These are phyloP conservation scores for Coboldia fuscipes DNA, from an alignment of 1,140 invertebrate genomes.

Conservation along the genomic window DNA sequence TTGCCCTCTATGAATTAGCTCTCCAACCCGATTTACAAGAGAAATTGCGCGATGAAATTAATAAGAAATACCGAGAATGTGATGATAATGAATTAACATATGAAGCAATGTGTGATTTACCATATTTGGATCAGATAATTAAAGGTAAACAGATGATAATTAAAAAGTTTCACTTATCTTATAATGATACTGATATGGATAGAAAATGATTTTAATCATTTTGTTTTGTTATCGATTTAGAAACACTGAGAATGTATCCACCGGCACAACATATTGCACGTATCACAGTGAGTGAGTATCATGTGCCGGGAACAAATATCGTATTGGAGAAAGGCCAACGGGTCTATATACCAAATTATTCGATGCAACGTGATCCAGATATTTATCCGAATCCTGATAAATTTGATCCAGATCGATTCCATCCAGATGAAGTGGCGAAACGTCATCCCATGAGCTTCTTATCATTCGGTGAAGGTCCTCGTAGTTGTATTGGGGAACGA, in stretches of 20 bases:
- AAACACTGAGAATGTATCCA: slow-evolving; percentile 24
- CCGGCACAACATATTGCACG: slow-evolving; percentile 11
- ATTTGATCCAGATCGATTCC: slow-evolving; percentile 38
- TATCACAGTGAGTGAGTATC: slow-evolving; percentile 11
- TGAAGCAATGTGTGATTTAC: slow-evolving; percentile 30
- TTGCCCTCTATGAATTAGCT: slow-evolving; percentile 21
- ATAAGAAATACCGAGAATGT: slow-evolving; percentile 21
- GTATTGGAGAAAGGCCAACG: slow-evolving; percentile 21
- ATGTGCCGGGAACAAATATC: slow-evolving; percentile 14
- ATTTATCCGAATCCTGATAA: slow-evolving; percentile 29
- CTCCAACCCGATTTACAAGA: slow-evolving; percentile 29
- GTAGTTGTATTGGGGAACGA: slow-evolving; percentile 32
- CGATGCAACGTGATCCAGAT: slow-evolving; percentile 26
- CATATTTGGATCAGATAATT: slow-evolving; percentile 29
- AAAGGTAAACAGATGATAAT: slow-evolving; percentile 12
- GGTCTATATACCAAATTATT: slow-evolving; percentile 26
- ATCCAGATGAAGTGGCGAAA: slow-evolving; percentile 21
- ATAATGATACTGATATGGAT: too few relatives aligned
- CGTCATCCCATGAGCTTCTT: slow-evolving; percentile 33
- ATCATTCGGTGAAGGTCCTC: slow-evolving; percentile 46
- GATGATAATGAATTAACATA: slow-evolving; percentile 27
- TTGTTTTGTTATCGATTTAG: slow-evolving; percentile 9
- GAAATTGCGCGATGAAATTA: slow-evolving; percentile 31
- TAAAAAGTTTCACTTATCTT: too few relatives aligned
- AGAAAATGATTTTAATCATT: neutral